Evolutionary conservation across 2,888 invertebrate species (phyloP).

Genomic region (Rhyacophila evoluta): DNA sequence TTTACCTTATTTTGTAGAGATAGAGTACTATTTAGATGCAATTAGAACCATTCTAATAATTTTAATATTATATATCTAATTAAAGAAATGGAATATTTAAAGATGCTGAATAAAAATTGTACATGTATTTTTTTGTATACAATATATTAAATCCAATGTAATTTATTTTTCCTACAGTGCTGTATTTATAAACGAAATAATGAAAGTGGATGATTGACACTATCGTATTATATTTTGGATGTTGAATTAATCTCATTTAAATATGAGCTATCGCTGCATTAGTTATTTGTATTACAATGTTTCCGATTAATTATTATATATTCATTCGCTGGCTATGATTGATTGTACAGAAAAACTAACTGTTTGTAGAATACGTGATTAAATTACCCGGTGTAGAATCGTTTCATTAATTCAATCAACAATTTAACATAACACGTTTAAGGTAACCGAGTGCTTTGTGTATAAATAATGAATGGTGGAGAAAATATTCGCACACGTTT

Average conservation of each 20-base stretch:
- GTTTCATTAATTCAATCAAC: slow-evolving; percentile 7
- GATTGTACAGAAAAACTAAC: neutral
- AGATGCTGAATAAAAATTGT: too few species aligned
- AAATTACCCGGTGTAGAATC: neutral
- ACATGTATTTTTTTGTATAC: too few species aligned
- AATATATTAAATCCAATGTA: too few species aligned
- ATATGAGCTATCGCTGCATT: too few species aligned
- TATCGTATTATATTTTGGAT: neutral
- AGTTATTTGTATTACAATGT: too few species aligned
- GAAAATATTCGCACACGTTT: neutral
- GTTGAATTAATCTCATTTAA: neutral
- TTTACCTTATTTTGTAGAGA: too few species aligned
- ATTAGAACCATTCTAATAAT: too few species aligned
- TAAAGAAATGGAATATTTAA: too few species aligned
- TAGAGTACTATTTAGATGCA: too few species aligned
- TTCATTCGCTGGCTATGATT: neutral
- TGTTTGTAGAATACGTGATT: neutral
- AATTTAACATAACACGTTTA: slow-evolving; percentile 16
- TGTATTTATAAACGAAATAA: too few species aligned
- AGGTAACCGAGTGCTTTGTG: neutral
- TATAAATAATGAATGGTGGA: neutral
- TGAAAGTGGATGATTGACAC: neutral
- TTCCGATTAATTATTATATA: neutral
- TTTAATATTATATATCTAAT: too few species aligned
- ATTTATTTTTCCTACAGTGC: too few species aligned